These are phyloP conservation scores for Megalops cyprinoides DNA, from an alignment of 2,797 vertebrate genomes.

Conservation along the genomic window DNA sequence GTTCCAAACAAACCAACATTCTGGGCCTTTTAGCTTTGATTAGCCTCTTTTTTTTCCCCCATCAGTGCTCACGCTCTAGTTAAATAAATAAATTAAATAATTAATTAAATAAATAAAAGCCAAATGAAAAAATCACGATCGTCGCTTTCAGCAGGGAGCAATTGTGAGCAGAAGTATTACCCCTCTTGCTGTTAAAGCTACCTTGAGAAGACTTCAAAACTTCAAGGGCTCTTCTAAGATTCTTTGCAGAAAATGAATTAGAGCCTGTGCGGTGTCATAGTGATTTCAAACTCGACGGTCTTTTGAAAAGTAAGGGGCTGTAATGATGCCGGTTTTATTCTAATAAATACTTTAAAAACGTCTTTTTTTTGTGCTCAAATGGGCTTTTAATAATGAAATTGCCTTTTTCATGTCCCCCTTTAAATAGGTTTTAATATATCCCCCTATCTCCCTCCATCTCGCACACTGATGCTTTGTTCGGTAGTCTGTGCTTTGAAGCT, in stretches of 20 bases:
- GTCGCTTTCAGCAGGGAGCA: background rate
- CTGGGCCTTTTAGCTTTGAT: background rate
- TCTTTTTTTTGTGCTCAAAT: slow-evolving; percentile 25
- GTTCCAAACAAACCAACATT: background rate
- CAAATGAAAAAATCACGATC: background rate
- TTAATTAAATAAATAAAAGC: background rate
- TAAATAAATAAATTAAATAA: background rate
- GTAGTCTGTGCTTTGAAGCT: background rate
- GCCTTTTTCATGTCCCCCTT: slow-evolving; percentile 29
- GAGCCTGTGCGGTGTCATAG: background rate
- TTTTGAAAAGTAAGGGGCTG: background rate
- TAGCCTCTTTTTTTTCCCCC: background rate
- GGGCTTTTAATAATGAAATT: slow-evolving; percentile 52
- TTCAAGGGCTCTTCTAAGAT: background rate
- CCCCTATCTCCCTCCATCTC: slow-evolving; percentile 24
- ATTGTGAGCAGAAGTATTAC: background rate
- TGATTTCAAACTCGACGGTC: background rate
- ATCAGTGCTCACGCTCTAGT: background rate
- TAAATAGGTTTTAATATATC: slow-evolving; percentile 30
- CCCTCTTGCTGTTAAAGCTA: too few relatives aligned
- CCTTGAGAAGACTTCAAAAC: too few relatives aligned
- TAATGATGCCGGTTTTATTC: slow-evolving; percentile 29
- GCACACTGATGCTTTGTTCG: slow-evolving; percentile 9
- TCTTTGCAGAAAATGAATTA: background rate
- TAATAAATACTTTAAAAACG: slow-evolving; percentile 44